A percentile compares a stretch with the other conserved stretches of the same genome.
Conservation (phyloP, 2,113 vertebrate species). For the Salvelinus alpinus region DNA sequence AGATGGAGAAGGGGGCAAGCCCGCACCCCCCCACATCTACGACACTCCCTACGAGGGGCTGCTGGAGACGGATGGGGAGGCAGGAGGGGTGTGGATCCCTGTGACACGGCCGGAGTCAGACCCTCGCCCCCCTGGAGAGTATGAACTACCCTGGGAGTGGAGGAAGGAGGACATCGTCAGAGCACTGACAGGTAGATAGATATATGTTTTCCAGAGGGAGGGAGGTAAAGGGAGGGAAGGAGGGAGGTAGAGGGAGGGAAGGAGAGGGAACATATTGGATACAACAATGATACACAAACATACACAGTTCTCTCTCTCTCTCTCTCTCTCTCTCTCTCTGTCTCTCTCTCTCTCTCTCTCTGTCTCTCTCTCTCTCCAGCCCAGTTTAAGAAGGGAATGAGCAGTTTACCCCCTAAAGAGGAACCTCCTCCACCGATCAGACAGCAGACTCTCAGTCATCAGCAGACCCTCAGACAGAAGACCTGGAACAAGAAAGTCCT, state of each 20-base stretch:
- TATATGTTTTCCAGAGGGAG: not conserved
- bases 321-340: no score
- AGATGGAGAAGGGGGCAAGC: conserved; percentile 48
- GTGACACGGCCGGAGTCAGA: conserved; percentile 76
- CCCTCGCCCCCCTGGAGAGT: conserved; percentile 72
- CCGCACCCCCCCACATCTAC: conserved; percentile 71
- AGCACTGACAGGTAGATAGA: conserved; percentile 77
- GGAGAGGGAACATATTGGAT: conserved; percentile 40
- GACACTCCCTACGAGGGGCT: conserved; percentile 76
- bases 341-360: not conserved
- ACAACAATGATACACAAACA: no score
- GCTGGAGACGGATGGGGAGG: conserved; percentile 67
- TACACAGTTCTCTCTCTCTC: not conserved
- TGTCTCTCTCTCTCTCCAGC: conserved; percentile 69
- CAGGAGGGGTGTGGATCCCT: conserved; percentile 71
- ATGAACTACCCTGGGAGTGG: conserved; percentile 80
- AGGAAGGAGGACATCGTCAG: conserved; percentile 79
- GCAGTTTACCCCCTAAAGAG: conserved; percentile 75
- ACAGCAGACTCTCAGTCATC: conserved; percentile 58
- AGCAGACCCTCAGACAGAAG: conserved; percentile 78
- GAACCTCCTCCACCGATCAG: conserved; percentile 60
- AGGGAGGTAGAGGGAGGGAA: not conserved
- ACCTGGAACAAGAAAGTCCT: conserved; percentile 88
- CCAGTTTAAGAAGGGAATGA: conserved; percentile 89
- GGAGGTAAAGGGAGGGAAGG: not conserved